Evolutionary conservation across 35 echinoderm and acorn worm genomes (phyloP), one percentile per base, ranked within the genome.

Genomic region (Hemicentrotus pulcherrimus): DNA sequence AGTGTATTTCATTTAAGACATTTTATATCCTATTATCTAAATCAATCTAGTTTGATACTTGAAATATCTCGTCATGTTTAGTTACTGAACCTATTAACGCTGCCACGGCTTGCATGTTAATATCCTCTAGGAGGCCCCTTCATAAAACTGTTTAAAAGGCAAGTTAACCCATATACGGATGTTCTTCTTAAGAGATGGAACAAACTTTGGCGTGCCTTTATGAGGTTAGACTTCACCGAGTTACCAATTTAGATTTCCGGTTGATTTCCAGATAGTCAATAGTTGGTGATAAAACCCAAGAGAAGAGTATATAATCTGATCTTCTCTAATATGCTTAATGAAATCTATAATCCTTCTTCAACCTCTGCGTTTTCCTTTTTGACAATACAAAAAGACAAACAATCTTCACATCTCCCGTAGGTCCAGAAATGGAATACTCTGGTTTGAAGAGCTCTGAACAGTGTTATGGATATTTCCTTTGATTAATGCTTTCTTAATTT

Each of bases 401-500:
- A 78, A 78, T 78, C 65, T 78, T 78, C 28, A n/a, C 65, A 78
- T 78, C 19, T 78, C 65, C 65, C 65, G 65, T 78, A 78, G 65
- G 65, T 78, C 65, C 5, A 78, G 65, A 78, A 78, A 78, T 28
- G 24, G 65, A 78, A 78, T 78, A 22, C 65, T 28, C 28, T 28
- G 65, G 19, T 22, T 78, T 78, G 65, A 78, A 78, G 65, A 6
- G 22, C 24, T 78, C 65, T 28, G 22, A 78, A 22, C 65, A n/a
- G 65, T 78, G 19, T 78, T 78, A 78, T 78, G 65, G 65, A 78
- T 78, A 78, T 78, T 78, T 78, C 24, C 22, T 28, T 78, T 78
- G 65, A 78, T 78, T 78, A 78, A 78, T 78, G 65, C 65, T 78
- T 78, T 78, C 65, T 78, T 78, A 78, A 78, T 78, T 78, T 78